Evolutionary conservation across 2,888 invertebrate genomes (phyloP).

Genomic region (Platycnemis pennipes): DNA sequence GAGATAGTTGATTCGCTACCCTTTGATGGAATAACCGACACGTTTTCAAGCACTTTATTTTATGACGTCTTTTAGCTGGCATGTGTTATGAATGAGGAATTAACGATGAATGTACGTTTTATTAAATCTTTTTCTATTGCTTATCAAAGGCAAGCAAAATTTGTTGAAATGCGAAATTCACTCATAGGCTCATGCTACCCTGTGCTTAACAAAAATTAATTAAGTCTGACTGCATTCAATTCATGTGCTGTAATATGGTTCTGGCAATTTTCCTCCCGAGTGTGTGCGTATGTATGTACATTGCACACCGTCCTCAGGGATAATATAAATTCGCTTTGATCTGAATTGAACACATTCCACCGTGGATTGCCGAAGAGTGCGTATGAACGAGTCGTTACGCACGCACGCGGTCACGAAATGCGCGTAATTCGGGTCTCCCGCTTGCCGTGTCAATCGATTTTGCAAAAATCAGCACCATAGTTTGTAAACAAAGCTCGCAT

Average conservation of each 20-base stretch:
- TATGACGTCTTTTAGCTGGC: too few species aligned
- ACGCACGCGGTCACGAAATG: not conserved
- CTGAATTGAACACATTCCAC: not conserved
- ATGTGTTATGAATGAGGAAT: too few species aligned
- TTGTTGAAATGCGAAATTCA: too few species aligned
- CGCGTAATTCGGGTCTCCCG: not conserved
- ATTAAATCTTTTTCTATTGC: too few species aligned
- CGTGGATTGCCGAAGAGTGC: not conserved
- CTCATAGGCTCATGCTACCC: too few species aligned
- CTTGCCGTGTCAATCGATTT: not conserved
- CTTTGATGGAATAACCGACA: too few species aligned
- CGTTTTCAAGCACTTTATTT: too few species aligned
- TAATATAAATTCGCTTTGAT: not conserved
- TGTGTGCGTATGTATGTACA: not conserved
- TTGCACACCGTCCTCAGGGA: not conserved
- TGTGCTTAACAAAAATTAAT: not conserved
- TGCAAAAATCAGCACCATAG: not conserved
- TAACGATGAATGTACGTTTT: too few species aligned
- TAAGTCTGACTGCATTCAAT: not conserved
- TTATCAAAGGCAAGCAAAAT: too few species aligned
- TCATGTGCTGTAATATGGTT: not conserved
- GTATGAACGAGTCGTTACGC: not conserved
- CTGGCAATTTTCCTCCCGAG: not conserved
- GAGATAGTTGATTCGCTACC: too few species aligned
- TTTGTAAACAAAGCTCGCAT: slow-evolving; percentile 21